Conservation (phyloP, 2,797 vertebrate species). For the Poliocrania exsul region DNA sequence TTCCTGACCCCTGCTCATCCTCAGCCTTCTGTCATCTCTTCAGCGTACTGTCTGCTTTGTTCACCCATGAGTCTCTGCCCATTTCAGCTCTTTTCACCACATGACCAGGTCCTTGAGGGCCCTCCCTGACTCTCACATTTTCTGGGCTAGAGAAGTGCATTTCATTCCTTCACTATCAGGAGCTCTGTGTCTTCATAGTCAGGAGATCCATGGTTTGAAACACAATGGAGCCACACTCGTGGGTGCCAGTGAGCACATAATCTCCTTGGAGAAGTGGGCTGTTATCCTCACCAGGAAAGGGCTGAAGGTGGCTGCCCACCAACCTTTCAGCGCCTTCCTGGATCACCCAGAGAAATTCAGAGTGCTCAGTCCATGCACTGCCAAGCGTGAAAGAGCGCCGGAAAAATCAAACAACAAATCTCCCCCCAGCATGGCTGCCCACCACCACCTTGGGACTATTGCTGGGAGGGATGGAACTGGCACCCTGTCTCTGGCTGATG, state of each 20-base stretch:
- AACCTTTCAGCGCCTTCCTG: fast-evolving
- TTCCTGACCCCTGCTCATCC: not conserved
- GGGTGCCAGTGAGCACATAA: not conserved
- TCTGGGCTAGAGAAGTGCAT: not conserved
- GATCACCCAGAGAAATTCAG: not conserved
- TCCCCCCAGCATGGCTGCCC: fast-evolving
- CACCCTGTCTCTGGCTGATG: not conserved
- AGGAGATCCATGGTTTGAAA: not conserved
- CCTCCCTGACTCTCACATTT: not conserved
- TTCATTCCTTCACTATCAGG: not conserved
- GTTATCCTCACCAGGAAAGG: not conserved
- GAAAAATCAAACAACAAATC: not conserved
- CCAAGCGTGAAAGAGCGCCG: not conserved
- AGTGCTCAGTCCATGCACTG: fast-evolving
- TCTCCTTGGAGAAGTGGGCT: not conserved
- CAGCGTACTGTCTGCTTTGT: not conserved
- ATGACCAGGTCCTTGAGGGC: not conserved
- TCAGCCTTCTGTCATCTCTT: not conserved
- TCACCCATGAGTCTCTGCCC: not conserved
- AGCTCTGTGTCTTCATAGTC: not conserved
- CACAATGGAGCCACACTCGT: fast-evolving
- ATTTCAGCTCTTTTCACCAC: not conserved
- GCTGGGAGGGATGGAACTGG: not conserved
- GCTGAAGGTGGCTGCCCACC: not conserved
- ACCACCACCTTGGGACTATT: fast-evolving